Base-by-base conservation (phyloP, 2,888 invertebrate genomes). In the Polydrusus tereticollis region DNA sequence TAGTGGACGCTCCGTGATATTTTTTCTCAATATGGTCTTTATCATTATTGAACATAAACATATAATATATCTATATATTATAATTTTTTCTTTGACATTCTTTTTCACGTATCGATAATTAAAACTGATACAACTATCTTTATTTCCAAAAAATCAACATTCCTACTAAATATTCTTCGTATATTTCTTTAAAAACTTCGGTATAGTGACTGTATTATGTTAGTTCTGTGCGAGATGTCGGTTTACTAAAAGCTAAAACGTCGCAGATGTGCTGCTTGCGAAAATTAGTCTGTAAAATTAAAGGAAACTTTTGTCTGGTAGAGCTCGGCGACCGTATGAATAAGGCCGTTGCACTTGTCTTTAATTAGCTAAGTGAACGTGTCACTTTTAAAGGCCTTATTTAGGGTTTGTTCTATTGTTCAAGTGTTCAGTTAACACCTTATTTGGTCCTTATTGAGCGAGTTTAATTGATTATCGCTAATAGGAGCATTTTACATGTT, bases 271-370 rank as follows among this genome's bases (percentile, higher is more conserved):
- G 65, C 60, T 60, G 45, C 64, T 69, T 45, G 43, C 52, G 70
- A 47, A 70, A 70, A 70, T 70, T 70, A 47, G 58, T 57, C 59
- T 70, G 64, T 41, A 65, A 65, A 65, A 70, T 70, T 70, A 65
- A 70, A 69, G 60, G 63, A 58, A 58, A 64, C 47, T 70, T 65
- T 50, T 29, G 64, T 70, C 23, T 58, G 58, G 55, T 65, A 23
- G 45, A 16, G 58, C 57, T 41, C 2, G 23, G 67, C 50, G 33
- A 60, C 50, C 29, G 23, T 59, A 26, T 41, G 20, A 43, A 59
- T 41, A 26, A 23, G 41, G 23, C 21, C 41, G 16, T 41, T 58
- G 20, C 21, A 41, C 58, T 43, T 43, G 21, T 41, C 41, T 59
- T 41, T 59, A 59, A 59, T 59, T 59, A 59, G 8, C 26, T 59